Evolutionary conservation across 30 jellyfish, hydroid and myxozoan species (phyloP).

Genomic region (Turritopsis rubra): DNA sequence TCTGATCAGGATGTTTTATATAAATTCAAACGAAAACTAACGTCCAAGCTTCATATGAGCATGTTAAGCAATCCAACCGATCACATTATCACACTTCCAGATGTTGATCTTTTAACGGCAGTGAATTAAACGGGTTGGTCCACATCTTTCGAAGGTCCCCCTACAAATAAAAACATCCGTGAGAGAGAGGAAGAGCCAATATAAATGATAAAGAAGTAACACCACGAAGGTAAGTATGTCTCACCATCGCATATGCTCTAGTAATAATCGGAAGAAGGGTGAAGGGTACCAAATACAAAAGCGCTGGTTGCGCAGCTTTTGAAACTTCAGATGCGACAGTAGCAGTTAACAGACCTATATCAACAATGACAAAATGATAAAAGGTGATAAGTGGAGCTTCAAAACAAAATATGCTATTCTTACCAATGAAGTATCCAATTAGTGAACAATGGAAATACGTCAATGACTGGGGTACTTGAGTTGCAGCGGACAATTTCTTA

Average conservation of each 20-base stretch:
- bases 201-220: not conserved
- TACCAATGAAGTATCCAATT: conserved; percentile 72
- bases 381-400: not conserved
- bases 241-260: conserved; percentile 79
- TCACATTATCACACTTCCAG: too few relatives aligned
- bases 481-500: conserved; percentile 32
- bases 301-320: conserved; percentile 91
- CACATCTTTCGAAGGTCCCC: conserved; percentile 10
- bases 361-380: not conserved
- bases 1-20: too few relatives aligned
- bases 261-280: conserved; percentile 64
- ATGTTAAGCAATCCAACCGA: too few relatives aligned
- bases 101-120: too few relatives aligned
- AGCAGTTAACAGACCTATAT: conserved; percentile 79
- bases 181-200: not conserved
- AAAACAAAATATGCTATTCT: conserved; percentile 4
- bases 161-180: not conserved
- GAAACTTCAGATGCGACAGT: conserved; percentile 77
- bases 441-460: conserved; percentile 64
- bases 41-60: too few relatives aligned
- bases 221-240: not conserved
- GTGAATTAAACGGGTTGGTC: too few relatives aligned
- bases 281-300: conserved; percentile 78
- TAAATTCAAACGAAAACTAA: too few relatives aligned
- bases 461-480: conserved; percentile 35